Conservation (phyloP, 2,797 vertebrate genomes). For the Typhlichthys subterraneus region DNA sequence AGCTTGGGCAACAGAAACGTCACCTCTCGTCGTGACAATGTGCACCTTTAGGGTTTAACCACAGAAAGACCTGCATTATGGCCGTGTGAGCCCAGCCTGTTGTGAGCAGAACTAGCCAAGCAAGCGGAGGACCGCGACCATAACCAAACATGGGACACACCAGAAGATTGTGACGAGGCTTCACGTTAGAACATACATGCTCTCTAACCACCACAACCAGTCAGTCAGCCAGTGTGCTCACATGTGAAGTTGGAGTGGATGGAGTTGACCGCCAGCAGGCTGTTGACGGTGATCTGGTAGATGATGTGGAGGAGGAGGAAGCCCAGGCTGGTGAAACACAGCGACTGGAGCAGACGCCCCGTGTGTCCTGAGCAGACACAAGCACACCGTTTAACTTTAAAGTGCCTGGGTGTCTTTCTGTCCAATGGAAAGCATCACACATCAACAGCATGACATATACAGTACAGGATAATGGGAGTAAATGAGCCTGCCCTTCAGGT, state of each 20-base stretch:
- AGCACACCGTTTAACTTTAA: constrained; percentile 16
- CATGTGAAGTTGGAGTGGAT: constrained; percentile 88
- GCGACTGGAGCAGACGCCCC: constrained; percentile 91
- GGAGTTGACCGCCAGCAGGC: constrained; percentile 84
- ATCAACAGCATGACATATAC: no score
- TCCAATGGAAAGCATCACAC: no score
- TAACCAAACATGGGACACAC: neutral
- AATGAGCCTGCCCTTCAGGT: neutral
- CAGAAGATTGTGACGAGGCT: neutral
- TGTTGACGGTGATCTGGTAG: constrained; percentile 96
- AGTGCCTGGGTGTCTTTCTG: no score
- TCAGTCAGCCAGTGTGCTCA: constrained; percentile 78
- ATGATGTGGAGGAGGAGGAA: constrained; percentile 96
- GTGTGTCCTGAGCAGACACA: constrained; percentile 86
- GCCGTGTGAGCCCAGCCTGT: constrained; percentile 25
- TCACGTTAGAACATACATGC: no score
- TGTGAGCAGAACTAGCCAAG: constrained; percentile 11
- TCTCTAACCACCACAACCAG: neutral
- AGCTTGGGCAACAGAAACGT: constrained; percentile 11
- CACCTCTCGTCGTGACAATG: constrained; percentile 6
- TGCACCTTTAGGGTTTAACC: constrained; percentile 30
- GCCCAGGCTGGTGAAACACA: constrained; percentile 93
- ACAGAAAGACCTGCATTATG: constrained; percentile 11
- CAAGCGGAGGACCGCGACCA: constrained; percentile 6
- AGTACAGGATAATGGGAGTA: no score